Evolutionary conservation across 2,888 invertebrate species (phyloP), one percentile per base, ranked within the genome.

Genomic region (Drosophila conformis): DNA sequence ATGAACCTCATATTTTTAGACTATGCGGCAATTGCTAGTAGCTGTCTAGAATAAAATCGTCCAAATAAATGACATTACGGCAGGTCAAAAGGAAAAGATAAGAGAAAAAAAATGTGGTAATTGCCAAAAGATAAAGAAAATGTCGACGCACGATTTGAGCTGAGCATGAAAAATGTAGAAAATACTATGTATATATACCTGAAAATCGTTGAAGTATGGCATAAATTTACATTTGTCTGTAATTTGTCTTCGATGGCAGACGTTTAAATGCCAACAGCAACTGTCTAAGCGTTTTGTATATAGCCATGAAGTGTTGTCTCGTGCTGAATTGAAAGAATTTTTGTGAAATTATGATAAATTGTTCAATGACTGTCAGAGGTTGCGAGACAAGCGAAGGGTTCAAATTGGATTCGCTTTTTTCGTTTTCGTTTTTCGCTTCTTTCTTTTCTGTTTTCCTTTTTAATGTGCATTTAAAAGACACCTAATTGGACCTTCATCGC

Each of bases 271-370:
- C 58, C 59, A 72, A 64, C 67, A 57, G 69, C 51, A 56, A 66
- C 74, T 63, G 56, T 59, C 53, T 53, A 66, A 65, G 42, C 46
- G 25, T 27, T 52, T 27, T 18, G 35, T 25, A 52, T 42, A 33
- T 51, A 58, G 59, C 33, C 51, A 31, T 60, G 35, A 65, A 72
- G 73, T 71, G 53, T 69, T 56, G 62, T 46, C 59, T 62, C 35
- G 35, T 73, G 77, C 86, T 80, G 82, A 80, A 69, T 80, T 74
- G 83, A 76, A 67, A 73, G 76, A 80, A 68, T 82, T 83, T 63
- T 72, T 78, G 60, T 49, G 59, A 78, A 83, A 86, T 85, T 82
- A 86, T 86, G 86, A 86, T 83, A 86, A 86, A 86, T 86, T 76
- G 86, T 73, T 77, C 71, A 66, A 69, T 68, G 83, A 48, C 71